Evolutionary conservation across 2,113 vertebrate species (phyloP), one percentile per base, ranked within the genome.

Genomic region (Triplophysa tibetana): DNA sequence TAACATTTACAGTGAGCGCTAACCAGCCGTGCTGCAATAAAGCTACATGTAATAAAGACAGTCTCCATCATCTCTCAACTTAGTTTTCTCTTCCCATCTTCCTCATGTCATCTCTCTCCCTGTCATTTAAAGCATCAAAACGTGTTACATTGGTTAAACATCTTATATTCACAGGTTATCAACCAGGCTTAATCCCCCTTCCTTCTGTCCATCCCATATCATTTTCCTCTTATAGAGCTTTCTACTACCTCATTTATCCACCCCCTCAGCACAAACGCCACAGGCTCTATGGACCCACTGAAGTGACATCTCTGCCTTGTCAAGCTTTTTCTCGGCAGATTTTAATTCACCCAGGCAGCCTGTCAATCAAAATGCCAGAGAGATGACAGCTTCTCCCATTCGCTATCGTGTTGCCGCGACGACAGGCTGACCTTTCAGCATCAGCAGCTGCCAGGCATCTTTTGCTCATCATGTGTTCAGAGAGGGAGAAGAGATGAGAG

Each of bases 341-440:
- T 79, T 74, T 8, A 80, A 80, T 82, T 81, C 81, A 86, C 87
- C 81, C 81, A 58, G 75, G 78, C 88, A 85, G 81, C 79, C 87
- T 87, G 86, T 88, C 92, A 93, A 85, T 92, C 90, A 82, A 82
- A 83, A 79, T 86, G 88, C 86, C 50, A 41, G 80, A 82, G 80
- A 83, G 78, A 83, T 92, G 93, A 94, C 93, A 93, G 92, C 90
- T 90, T 87, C 90, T 90, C 89, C 82, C 86, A 88, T 91, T 89
- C 87, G 88, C 87, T 91, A 89, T 90, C 90, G 88, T 90, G 75
- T 86, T 90, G 77, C 86, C 52, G 61, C 91, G 85, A 82, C 88
- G 90, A 91, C 86, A 83, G 80, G 85, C 81, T 93, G 93, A 94
- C 93, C 93, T 94, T 93, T 93, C 82, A 79, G 86, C 73, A 82